A percentile compares a stretch with the other conserved stretches of the same genome.
These are phyloP conservation scores for Drosophila peninsularis DNA, from an alignment of 2,888 invertebrate genomes.

Conservation along the genomic window DNA sequence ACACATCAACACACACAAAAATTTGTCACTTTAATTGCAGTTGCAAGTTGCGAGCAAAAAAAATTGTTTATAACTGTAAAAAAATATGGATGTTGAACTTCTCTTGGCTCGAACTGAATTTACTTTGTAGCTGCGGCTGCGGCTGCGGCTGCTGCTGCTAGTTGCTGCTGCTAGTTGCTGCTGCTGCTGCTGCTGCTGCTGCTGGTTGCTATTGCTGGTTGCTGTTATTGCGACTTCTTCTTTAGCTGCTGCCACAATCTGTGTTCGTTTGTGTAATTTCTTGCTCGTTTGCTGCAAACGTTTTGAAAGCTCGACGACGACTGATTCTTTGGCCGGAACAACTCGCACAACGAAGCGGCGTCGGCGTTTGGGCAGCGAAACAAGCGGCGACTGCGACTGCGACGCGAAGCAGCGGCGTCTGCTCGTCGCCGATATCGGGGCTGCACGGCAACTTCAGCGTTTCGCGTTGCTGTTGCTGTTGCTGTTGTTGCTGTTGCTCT, in stretches of 20 bases:
- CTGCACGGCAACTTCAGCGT: conserved; percentile 63
- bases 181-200: conserved; percentile 19
- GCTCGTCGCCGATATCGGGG: conserved; percentile 47
- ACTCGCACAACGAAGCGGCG: conserved; percentile 71
- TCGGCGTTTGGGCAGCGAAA: conserved; percentile 22
- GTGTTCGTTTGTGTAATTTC: conserved; percentile 27
- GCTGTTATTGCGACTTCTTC: conserved; percentile 47
- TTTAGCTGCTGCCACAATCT: conserved; percentile 33
- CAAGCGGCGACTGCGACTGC: conserved; percentile 32
- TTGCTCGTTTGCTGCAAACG: conserved; percentile 78
- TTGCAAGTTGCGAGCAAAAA: conserved; percentile 11
- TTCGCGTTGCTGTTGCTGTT: conserved; percentile 18
- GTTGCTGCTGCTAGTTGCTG: conserved; percentile 41
- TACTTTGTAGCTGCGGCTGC: conserved; percentile 46
- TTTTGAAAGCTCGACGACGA: conserved; percentile 85
- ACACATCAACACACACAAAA: conserved; percentile 17
- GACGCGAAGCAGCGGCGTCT: conserved; percentile 45
- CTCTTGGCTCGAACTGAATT: conserved; percentile 17
- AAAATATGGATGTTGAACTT: conserved; percentile 13
- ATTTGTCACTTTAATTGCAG: conserved; percentile 43
- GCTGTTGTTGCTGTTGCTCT: conserved; percentile 18
- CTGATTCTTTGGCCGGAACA: conserved; percentile 76
- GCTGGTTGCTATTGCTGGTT: conserved; percentile 30
- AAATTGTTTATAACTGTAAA: conserved; percentile 14
- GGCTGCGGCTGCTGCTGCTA: conserved; percentile 35